phyloP scores from a whole-genome alignment of 2,888 invertebrate genomes.

The Ectemnius cavifrons region DNA sequence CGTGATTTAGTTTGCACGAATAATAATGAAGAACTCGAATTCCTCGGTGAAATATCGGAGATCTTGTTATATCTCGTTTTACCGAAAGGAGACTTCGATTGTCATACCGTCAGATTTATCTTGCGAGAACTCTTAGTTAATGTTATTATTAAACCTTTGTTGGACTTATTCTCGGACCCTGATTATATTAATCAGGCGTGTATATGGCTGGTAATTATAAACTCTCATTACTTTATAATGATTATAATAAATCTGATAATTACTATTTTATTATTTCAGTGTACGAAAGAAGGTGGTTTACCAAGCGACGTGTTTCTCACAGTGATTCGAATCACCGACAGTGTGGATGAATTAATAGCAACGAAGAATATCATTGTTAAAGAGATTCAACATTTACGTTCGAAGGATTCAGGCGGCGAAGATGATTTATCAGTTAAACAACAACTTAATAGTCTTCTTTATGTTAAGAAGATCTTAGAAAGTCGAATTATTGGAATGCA shows the following conservation, averaged over 20 bases:
- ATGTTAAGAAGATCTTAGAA: conserved; percentile 88
- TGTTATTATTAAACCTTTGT: conserved; percentile 84
- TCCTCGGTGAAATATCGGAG: conserved; percentile 90
- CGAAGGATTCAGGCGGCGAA: conserved; percentile 91
- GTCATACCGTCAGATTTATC: conserved; percentile 88
- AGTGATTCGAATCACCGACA: conserved; percentile 88
- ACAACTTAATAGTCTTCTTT: conserved; percentile 90
- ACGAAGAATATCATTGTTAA: conserved; percentile 88
- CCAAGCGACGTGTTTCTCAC: conserved; percentile 92
- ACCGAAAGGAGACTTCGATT: conserved; percentile 91
- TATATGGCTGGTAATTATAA: conserved; percentile 88
- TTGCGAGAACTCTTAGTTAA: conserved; percentile 88
- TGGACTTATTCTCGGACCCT: conserved; percentile 89
- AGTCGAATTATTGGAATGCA: conserved; percentile 80
- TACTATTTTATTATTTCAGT: conserved; percentile 80
- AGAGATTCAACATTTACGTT: conserved; percentile 90
- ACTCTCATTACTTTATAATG: background rate
- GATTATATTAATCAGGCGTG: conserved; percentile 95
- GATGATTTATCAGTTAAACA: conserved; percentile 91
- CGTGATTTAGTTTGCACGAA: conserved; percentile 89
- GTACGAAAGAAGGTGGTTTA: conserved; percentile 86
- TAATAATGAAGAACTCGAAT: conserved; percentile 84
- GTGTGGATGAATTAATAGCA: conserved; percentile 90
- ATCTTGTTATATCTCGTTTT: conserved; percentile 89
- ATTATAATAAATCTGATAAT: background rate